phyloP scores from a whole-genome alignment of 2,888 invertebrate species.

The Myopa tessellatipennis region DNA sequence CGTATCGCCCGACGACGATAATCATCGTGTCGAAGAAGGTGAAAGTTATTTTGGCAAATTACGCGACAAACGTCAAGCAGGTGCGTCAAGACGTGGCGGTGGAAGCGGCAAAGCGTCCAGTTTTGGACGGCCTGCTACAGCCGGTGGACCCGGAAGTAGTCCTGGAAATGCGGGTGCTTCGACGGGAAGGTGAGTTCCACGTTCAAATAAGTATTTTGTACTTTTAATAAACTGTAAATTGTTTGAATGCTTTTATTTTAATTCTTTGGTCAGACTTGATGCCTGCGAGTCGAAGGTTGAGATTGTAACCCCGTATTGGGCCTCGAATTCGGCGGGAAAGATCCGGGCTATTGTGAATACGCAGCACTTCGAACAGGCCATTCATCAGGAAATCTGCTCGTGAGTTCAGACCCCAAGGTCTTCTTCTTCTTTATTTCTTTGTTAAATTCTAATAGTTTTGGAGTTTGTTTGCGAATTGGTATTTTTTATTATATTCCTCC shows the following conservation, averaged over 20 bases:
- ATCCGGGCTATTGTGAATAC: slow-evolving; percentile 92
- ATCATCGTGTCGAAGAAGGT: slow-evolving; percentile 61
- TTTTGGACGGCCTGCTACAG: slow-evolving; percentile 56
- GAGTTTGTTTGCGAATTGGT: too few species aligned
- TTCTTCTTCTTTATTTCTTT: too few species aligned
- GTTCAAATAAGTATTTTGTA: neutral
- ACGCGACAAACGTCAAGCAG: slow-evolving; percentile 71
- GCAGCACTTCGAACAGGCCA: slow-evolving; percentile 94
- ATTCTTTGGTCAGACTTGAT: slow-evolving; percentile 74
- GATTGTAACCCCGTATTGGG: slow-evolving; percentile 95
- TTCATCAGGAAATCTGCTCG: slow-evolving; percentile 95
- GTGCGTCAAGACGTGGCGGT: slow-evolving; percentile 44
- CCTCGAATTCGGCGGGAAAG: slow-evolving; percentile 91
- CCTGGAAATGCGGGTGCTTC: slow-evolving; percentile 47
- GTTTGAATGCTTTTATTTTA: neutral
- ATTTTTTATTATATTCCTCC: neutral
- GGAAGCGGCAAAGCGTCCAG: slow-evolving; percentile 39
- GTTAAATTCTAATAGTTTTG: too few species aligned
- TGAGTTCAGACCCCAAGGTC: too few species aligned
- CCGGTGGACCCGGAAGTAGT: slow-evolving; percentile 7
- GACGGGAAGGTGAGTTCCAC: slow-evolving; percentile 57
- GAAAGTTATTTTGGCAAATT: slow-evolving; percentile 71
- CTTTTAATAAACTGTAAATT: slow-evolving; percentile 49
- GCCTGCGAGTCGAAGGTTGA: slow-evolving; percentile 93
- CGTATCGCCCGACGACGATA: slow-evolving; percentile 66